phyloP scores from a whole-genome alignment of 35 echinoderm and acorn worm genomes.

The Ophiothrix spiculata region DNA sequence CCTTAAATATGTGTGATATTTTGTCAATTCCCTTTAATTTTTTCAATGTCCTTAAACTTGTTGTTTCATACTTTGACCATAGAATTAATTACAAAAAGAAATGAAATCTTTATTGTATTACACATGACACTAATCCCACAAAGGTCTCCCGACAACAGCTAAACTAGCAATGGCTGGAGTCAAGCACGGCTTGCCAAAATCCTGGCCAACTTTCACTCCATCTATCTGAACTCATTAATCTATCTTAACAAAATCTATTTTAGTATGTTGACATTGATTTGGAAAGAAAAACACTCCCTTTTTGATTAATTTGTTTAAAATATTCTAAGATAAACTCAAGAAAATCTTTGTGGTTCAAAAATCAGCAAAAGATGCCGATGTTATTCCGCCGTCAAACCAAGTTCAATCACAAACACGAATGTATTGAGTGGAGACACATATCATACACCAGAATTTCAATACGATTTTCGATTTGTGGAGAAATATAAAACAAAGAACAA shows the following conservation, averaged over 20 bases:
- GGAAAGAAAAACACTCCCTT: background rate
- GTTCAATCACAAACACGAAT: background rate
- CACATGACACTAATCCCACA: background rate
- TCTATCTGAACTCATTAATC: background rate
- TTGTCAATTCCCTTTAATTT: background rate
- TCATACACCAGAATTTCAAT: slow-evolving; percentile 1
- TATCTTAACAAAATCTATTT: background rate
- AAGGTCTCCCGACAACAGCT: background rate
- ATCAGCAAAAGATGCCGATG: background rate
- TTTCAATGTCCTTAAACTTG: background rate
- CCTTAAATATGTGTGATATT: background rate
- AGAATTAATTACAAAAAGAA: background rate
- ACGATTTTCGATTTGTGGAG: background rate
- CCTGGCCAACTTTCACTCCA: background rate
- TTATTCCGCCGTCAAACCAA: background rate
- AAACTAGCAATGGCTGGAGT: no score
- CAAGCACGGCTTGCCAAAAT: background rate
- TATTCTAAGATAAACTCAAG: background rate
- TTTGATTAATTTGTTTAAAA: background rate
- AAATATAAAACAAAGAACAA: slow-evolving; percentile 9
- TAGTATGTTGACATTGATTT: slow-evolving; percentile 11
- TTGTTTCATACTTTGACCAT: background rate
- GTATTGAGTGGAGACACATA: background rate
- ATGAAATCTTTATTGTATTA: background rate
- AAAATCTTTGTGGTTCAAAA: background rate